Evolutionary conservation across 2,113 vertebrate species (phyloP), one percentile per base, ranked within the genome.

Genomic region (Prietella phreatophila): DNA sequence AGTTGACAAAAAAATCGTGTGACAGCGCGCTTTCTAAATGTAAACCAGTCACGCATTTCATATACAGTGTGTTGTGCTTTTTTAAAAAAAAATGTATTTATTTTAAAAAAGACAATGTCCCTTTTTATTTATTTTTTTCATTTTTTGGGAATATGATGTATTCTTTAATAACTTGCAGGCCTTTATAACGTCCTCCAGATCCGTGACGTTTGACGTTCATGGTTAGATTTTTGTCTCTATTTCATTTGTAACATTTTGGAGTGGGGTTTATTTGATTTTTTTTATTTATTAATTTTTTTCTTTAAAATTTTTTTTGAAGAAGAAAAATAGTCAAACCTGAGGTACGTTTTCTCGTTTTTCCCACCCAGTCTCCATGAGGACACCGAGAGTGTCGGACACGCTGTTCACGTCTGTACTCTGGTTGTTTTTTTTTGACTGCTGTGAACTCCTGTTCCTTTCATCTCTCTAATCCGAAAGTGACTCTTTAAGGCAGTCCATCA

Each of bases 401-500:
- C 30, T 42, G 55, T 58, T 55, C 42, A 85, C 22, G 33, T 67
- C 61, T 65, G 82, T 83, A 25, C 56, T 61, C 13, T 39, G n/a
- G 27, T 61, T 50, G 1, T 86, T 36, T 36, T 86, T 63, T 47
- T 47, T 25, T 17, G 22, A 14, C 39, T 79, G 73, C 85, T 88
- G 69, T 78, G 20, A 75, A 75, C 30, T 73, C 19, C 30, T 61
- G 27, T 76, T 47, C 9, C 5, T 73, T 39, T 30, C 13, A 10
- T 53, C 67, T 13, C 30, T 55, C 7, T 11, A 25, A 75, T 19
- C 14, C 4, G 53, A 39, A 20, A 22, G 61, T 55, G 61, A 13
- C 55, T 76, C 9, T 36, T 58, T 87, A 75, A 65, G 4, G 60
- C 85, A 78, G 42, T 83, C 73, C 69, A 81, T 13, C 80, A 65